Evolutionary conservation across 35 echinoderm and acorn worm species (phyloP).

Genomic region (Stichopus chloronotus): DNA sequence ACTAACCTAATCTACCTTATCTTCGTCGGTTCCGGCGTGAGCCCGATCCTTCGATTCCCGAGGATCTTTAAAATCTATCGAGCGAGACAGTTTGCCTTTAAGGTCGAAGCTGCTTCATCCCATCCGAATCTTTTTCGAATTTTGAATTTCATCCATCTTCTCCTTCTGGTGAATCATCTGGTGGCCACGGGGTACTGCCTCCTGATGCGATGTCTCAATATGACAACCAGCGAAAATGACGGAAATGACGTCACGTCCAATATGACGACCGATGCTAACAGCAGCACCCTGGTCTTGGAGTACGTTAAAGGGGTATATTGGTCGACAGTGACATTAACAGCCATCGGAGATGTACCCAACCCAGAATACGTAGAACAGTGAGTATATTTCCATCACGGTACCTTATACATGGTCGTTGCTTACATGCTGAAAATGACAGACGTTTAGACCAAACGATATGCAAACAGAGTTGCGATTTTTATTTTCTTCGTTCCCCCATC

Average conservation of each 20-base stretch:
- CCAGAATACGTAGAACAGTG: conserved; percentile 75
- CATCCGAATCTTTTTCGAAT: conserved; percentile 79
- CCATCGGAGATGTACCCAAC: conserved; percentile 78
- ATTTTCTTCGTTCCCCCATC: no score
- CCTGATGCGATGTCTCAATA: conserved; percentile 7
- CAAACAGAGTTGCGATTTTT: no score
- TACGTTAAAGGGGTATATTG: conserved; percentile 86
- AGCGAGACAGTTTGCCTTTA: conserved; percentile 60
- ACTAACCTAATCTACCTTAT: conserved; percentile 78
- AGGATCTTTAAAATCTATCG: conserved; percentile 77
- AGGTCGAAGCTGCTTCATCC: conserved; percentile 62
- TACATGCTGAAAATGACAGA: no score
- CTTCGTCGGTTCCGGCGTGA: not conserved
- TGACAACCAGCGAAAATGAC: not conserved
- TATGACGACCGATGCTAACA: not conserved
- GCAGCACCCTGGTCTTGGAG: conserved; percentile 38
- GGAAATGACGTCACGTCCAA: not conserved
- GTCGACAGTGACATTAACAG: conserved; percentile 87
- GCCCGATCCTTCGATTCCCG: conserved; percentile 67
- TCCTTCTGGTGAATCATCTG: conserved; percentile 79
- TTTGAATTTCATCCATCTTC: conserved; percentile 72
- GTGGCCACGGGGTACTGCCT: conserved; percentile 73
- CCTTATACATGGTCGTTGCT: no score
- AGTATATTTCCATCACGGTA: conserved; percentile 54
- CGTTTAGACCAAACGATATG: no score